These are phyloP conservation scores for Propithecus perrieri DNA, from an alignment of 2,797 vertebrate genomes.

Conservation along the genomic window DNA sequence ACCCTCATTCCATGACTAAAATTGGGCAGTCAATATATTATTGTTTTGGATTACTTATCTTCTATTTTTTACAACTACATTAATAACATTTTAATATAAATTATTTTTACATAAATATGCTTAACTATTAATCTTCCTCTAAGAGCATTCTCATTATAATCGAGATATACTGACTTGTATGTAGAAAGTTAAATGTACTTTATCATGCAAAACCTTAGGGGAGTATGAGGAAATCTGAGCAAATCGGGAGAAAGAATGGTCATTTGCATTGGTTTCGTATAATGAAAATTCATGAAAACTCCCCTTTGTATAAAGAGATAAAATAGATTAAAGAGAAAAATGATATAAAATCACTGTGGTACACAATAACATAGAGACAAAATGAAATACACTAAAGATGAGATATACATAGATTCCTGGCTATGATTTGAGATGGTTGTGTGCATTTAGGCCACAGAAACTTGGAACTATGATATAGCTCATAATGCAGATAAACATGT, in stretches of 20 bases:
- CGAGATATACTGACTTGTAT: not conserved
- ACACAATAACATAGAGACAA: not conserved
- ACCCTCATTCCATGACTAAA: not conserved
- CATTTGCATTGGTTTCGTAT: not conserved
- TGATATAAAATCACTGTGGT: no score
- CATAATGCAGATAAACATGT: not conserved
- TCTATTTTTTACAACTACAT: not conserved
- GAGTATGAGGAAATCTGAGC: not conserved
- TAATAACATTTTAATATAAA: not conserved
- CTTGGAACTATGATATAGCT: not conserved
- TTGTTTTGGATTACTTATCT: not conserved
- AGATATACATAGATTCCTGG: not conserved
- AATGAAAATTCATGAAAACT: not conserved
- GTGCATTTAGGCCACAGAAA: fast-evolving
- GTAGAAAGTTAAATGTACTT: not conserved
- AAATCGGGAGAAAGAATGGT: not conserved
- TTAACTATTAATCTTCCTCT: not conserved
- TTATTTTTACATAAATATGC: not conserved
- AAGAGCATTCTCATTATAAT: not conserved
- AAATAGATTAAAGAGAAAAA: not conserved
- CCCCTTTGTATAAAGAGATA: not conserved
- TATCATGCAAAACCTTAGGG: not conserved
- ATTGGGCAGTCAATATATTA: no score
- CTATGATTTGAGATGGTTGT: not conserved
- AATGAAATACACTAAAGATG: not conserved